A percentile compares a stretch with the other conserved stretches of the same genome.
Evolutionary conservation across 2,888 invertebrate species (phyloP).

Genomic region (Octodonta nipae): DNA sequence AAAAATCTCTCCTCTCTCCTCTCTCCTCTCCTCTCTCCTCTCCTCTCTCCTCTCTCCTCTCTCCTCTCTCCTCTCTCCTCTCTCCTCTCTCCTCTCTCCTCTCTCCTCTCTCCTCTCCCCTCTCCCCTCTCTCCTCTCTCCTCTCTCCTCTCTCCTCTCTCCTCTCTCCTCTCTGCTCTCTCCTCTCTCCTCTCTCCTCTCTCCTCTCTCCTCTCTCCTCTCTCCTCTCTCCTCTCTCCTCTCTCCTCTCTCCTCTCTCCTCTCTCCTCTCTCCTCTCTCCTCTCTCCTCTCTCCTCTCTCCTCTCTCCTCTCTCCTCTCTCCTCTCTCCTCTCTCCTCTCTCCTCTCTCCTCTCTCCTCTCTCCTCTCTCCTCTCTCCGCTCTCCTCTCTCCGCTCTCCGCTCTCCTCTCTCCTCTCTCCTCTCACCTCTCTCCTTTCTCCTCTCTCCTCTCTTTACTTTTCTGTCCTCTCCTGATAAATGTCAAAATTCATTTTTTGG

Average conservation of each 20-base stretch:
- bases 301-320: background rate
- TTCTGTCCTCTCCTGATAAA: too few relatives aligned
- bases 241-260: background rate
- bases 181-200: background rate
- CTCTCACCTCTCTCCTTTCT: too few relatives aligned
- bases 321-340: background rate
- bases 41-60: too few relatives aligned
- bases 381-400: background rate
- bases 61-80: too few relatives aligned
- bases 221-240: background rate
- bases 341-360: background rate
- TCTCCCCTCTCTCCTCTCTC: too few relatives aligned
- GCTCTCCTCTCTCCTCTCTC: background rate
- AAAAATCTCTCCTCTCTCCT: too few relatives aligned
- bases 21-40: too few relatives aligned
- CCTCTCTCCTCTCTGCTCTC: background rate
- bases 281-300: background rate
- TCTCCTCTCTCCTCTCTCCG: conserved; percentile 1
- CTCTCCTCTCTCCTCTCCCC: too few relatives aligned
- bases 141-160: too few relatives aligned
- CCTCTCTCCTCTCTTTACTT: background rate
- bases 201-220: background rate
- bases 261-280: background rate
- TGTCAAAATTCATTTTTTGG: too few relatives aligned
- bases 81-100: too few relatives aligned